Evolutionary conservation across 1,140 invertebrate species (phyloP).

Genomic region (Ostrea denselamellosa): DNA sequence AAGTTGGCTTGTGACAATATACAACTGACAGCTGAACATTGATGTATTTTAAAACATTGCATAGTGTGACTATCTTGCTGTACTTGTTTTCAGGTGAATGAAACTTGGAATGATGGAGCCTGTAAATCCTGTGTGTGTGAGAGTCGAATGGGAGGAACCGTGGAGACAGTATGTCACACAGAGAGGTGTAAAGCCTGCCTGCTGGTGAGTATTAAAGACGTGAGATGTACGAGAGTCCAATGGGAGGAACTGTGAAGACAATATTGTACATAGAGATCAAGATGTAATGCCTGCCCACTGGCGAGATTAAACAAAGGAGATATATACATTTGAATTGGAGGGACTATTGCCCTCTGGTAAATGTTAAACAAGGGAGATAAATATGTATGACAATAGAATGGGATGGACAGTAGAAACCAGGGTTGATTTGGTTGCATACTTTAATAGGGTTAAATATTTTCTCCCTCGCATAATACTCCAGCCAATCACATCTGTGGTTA

Average conservation of each 20-base stretch:
- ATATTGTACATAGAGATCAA: too few species aligned
- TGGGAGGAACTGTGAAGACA: neutral
- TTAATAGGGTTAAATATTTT: too few species aligned
- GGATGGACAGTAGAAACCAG: too few species aligned
- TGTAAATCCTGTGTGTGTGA: slow-evolving; percentile 63
- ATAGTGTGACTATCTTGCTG: too few species aligned
- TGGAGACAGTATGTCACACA: slow-evolving; percentile 51
- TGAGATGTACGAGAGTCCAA: neutral
- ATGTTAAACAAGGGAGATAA: neutral
- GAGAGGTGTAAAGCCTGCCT: slow-evolving; percentile 49
- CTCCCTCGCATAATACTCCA: too few species aligned
- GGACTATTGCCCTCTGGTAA: neutral
- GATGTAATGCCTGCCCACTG: neutral
- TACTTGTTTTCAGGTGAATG: slow-evolving; percentile 55
- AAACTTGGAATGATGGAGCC: slow-evolving; percentile 60
- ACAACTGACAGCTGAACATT: too few species aligned
- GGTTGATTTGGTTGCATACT: too few species aligned
- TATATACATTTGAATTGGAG: neutral
- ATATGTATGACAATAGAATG: neutral
- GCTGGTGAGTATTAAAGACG: neutral
- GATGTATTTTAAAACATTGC: too few species aligned
- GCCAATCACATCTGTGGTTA: too few species aligned
- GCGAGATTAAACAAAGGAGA: neutral
- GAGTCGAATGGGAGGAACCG: slow-evolving; percentile 38
- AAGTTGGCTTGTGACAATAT: too few species aligned